Evolutionary conservation across 30 jellyfish, hydroid and myxozoan species (phyloP).

Genomic region (Catostylus mosaicus): DNA sequence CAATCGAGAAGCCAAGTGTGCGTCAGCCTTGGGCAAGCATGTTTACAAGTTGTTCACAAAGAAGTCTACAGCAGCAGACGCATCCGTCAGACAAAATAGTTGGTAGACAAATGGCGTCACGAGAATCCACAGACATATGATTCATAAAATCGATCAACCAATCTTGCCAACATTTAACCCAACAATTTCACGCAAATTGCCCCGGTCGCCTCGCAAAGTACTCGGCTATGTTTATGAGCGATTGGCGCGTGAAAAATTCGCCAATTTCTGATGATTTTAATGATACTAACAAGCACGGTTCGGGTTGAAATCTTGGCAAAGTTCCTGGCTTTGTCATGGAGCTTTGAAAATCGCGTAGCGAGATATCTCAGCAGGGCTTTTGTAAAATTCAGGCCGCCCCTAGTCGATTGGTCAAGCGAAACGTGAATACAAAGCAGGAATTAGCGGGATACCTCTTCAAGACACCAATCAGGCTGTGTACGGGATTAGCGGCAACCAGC

Average conservation of each 20-base stretch:
- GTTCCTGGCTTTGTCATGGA: constrained; percentile 40
- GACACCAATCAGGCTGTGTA: constrained; percentile 76
- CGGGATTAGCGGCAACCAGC: constrained; percentile 48
- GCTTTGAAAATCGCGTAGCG: constrained; percentile 57
- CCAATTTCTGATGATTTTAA: neutral
- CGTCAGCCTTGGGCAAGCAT: constrained; percentile 73
- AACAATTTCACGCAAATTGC: neutral
- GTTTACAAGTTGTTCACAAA: constrained; percentile 63
- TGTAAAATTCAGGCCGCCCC: constrained; percentile 72
- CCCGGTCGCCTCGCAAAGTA: neutral
- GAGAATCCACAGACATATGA: constrained; percentile 69
- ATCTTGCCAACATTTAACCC: constrained; percentile 2
- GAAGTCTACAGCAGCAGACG: constrained; percentile 75
- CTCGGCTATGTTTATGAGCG: neutral
- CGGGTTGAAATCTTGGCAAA: constrained; percentile 36
- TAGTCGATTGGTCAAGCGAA: constrained; percentile 67
- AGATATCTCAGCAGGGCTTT: constrained; percentile 62
- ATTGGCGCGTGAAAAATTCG: neutral
- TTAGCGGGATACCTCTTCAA: constrained; percentile 77
- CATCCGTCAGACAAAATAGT: constrained; percentile 76
- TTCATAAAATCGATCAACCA: constrained; percentile 24
- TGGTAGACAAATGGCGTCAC: constrained; percentile 81
- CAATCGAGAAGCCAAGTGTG: constrained; percentile 27
- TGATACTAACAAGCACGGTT: neutral
- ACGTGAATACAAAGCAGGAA: constrained; percentile 60